A percentile compares a stretch with the other conserved stretches of the same genome.
Conservation (phyloP, 2,797 vertebrate genomes). For the Sebastes trivittatus region DNA sequence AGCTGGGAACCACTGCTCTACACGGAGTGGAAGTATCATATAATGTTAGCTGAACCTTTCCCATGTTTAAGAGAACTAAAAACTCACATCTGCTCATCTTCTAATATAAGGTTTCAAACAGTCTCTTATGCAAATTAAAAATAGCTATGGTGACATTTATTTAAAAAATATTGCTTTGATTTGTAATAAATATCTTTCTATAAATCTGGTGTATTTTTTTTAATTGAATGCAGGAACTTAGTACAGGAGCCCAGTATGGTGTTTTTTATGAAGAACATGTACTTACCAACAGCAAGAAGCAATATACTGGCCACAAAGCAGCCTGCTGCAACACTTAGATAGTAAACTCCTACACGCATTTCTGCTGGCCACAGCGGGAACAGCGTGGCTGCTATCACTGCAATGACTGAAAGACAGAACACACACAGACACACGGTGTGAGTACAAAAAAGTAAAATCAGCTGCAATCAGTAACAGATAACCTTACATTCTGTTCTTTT, state of each 20-base stretch:
- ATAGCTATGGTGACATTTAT: not conserved
- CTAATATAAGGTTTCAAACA: not conserved
- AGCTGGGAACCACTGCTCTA: too few species aligned
- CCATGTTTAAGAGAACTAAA: not conserved
- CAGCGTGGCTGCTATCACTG: slow-evolving; percentile 96
- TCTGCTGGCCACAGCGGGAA: slow-evolving; percentile 99
- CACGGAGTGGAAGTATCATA: too few species aligned
- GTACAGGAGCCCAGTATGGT: not conserved
- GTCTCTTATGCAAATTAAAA: not conserved
- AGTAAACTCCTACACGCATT: slow-evolving; percentile 99
- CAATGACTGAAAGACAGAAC: slow-evolving; percentile 86
- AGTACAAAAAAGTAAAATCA: not conserved
- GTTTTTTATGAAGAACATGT: slow-evolving; percentile 47
- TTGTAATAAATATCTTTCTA: not conserved
- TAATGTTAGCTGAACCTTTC: not conserved
- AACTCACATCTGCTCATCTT: not conserved
- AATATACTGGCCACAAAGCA: slow-evolving; percentile 99
- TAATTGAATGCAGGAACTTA: not conserved
- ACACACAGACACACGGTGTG: not conserved
- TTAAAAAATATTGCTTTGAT: not conserved
- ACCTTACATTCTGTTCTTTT: not conserved
- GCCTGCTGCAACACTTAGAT: slow-evolving; percentile 96
- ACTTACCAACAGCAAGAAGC: slow-evolving; percentile 96
- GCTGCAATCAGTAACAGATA: not conserved
- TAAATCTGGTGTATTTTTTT: too few species aligned